These are phyloP conservation scores for Cirrhinus mrigala DNA, from an alignment of 2,797 vertebrate species.

Conservation along the genomic window DNA sequence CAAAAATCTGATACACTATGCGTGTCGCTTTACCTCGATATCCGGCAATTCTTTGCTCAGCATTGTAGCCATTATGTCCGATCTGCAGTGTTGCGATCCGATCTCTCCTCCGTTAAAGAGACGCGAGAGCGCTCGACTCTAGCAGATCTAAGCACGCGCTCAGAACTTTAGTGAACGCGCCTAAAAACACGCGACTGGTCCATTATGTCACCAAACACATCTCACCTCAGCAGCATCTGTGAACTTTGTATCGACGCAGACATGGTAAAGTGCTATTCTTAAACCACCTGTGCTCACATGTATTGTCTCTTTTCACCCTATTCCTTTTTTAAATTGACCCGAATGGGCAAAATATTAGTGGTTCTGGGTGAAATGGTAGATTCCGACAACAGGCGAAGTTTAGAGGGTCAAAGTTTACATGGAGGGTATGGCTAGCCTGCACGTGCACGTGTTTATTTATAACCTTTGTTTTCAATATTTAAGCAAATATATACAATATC, in stretches of 20 bases:
- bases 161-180: constrained; percentile 27
- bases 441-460: neutral
- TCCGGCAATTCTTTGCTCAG: constrained; percentile 82
- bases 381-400: constrained; percentile 1
- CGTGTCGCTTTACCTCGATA: constrained; percentile 78
- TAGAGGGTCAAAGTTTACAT: constrained; percentile 30
- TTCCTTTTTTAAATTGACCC: neutral
- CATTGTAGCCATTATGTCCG: constrained; percentile 72
- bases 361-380: constrained; percentile 29
- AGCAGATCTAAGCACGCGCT: neutral
- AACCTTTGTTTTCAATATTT: neutral
- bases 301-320: neutral
- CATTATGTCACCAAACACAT: constrained; percentile 2
- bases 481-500: neutral
- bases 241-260: neutral
- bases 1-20: neutral
- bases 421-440: neutral
- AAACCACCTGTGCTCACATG: neutral
- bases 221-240: neutral
- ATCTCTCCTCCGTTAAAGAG: neutral
- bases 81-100: neutral
- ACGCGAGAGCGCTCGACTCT: neutral
- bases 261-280: neutral
- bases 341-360: neutral
- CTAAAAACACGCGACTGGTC: constrained; percentile 31